Percentiles rank a stretch among this genome's conserved stretches.
phyloP scores from a whole-genome alignment of 1,140 invertebrate species.

The Manduca sexta region DNA sequence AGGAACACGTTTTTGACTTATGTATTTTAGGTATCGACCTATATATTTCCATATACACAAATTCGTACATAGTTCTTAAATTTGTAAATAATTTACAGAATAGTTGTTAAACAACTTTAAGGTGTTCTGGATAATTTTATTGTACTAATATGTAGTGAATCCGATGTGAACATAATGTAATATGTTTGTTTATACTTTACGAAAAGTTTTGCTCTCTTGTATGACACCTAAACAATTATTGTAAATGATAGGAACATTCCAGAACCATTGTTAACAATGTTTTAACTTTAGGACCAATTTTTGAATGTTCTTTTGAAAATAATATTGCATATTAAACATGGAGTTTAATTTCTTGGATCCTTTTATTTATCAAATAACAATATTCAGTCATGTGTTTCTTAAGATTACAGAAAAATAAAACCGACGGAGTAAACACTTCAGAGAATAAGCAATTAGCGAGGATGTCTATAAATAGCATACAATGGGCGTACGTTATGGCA shows the following conservation, averaged over 20 bases:
- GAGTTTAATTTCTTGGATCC: constrained; percentile 29
- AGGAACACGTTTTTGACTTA: constrained; percentile 8
- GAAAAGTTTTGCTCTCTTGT: constrained; percentile 45
- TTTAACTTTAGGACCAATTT: constrained; percentile 71
- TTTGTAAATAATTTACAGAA: constrained; percentile 14
- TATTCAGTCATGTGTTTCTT: neutral
- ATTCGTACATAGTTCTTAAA: constrained; percentile 9
- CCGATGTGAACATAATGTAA: constrained; percentile 7
- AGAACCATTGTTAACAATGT: constrained; percentile 71
- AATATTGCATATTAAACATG: constrained; percentile 67
- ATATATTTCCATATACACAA: constrained; percentile 8
- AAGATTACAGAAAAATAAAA: neutral
- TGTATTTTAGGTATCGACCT: neutral
- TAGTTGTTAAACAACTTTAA: constrained; percentile 26
- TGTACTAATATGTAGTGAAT: neutral
- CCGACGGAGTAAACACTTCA: constrained; percentile 27
- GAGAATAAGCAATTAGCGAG: constrained; percentile 14
- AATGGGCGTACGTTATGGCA: no score
- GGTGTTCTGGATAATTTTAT: constrained; percentile 14
- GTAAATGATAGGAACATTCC: constrained; percentile 65
- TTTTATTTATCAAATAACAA: neutral
- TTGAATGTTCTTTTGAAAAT: constrained; percentile 72
- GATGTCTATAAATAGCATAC: no score
- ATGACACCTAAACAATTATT: constrained; percentile 43
- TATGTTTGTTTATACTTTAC: neutral